These are phyloP conservation scores for Mungos mungo DNA, from an alignment of 2,113 vertebrate genomes.

Conservation along the genomic window DNA sequence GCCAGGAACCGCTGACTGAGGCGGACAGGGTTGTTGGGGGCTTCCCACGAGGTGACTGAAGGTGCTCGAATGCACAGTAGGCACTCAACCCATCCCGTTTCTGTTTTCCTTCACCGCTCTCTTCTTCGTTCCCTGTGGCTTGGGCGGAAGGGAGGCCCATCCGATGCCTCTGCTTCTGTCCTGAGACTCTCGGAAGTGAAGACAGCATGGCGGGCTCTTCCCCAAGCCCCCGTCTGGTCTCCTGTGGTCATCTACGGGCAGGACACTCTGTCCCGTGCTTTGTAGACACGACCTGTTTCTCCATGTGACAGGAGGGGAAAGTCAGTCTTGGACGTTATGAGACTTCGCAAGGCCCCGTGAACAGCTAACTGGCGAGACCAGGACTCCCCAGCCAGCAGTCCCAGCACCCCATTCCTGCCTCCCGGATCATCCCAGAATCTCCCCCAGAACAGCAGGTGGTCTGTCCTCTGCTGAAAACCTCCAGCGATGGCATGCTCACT, in stretches of 20 bases:
- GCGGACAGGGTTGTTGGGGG: rapidly evolving
- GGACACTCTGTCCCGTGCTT: neutral
- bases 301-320: neutral
- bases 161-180: neutral
- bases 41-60: neutral
- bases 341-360: neutral
- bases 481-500: neutral
- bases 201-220: neutral
- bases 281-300: neutral
- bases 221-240: neutral
- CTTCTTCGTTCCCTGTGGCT: neutral
- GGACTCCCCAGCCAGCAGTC: neutral
- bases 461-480: neutral
- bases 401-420: neutral
- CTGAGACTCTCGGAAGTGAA: neutral
- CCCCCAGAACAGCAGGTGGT: neutral
- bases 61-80: neutral
- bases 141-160: neutral
- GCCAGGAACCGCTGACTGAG: neutral
- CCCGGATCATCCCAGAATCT: neutral
- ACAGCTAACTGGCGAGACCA: neutral
- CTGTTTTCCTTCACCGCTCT: neutral
- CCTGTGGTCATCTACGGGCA: neutral
- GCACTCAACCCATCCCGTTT: neutral
- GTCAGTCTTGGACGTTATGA: neutral